Evolutionary conservation across 2,113 vertebrate species (phyloP).

Genomic region (Micronycteris hirsuta): DNA sequence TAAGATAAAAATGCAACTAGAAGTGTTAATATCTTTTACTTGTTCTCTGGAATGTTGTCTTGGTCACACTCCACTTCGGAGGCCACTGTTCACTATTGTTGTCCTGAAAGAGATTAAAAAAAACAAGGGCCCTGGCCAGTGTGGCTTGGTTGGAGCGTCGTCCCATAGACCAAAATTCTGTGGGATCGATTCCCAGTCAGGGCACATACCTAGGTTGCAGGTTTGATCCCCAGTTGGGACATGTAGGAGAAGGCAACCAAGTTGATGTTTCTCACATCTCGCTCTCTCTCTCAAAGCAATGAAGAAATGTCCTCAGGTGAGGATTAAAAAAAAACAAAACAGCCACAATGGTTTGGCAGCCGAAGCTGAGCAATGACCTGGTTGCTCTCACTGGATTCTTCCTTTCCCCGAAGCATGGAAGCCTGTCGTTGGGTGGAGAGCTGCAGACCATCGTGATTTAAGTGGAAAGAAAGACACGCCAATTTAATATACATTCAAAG

Average conservation of each 20-base stretch:
- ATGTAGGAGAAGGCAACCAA: too few species aligned
- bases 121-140: background rate
- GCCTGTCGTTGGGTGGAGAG: conserved; percentile 19
- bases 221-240: too few species aligned
- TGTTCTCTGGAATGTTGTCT: background rate
- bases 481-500: background rate
- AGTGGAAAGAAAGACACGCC: conserved; percentile 32
- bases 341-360: background rate
- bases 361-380: background rate
- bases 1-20: background rate
- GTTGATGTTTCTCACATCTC: too few species aligned
- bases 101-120: background rate
- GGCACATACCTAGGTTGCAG: too few species aligned
- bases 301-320: too few species aligned
- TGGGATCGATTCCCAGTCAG: too few species aligned
- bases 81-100: background rate
- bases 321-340: background rate
- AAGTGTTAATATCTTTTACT: background rate
- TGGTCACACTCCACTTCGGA: background rate
- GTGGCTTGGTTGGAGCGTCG: too few species aligned
- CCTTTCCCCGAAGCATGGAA: background rate
- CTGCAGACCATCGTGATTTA: background rate
- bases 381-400: background rate
- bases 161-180: too few species aligned
- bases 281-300: too few species aligned